These are phyloP conservation scores for Caprella mutica DNA, from an alignment of 2,888 invertebrate species.

Conservation along the genomic window DNA sequence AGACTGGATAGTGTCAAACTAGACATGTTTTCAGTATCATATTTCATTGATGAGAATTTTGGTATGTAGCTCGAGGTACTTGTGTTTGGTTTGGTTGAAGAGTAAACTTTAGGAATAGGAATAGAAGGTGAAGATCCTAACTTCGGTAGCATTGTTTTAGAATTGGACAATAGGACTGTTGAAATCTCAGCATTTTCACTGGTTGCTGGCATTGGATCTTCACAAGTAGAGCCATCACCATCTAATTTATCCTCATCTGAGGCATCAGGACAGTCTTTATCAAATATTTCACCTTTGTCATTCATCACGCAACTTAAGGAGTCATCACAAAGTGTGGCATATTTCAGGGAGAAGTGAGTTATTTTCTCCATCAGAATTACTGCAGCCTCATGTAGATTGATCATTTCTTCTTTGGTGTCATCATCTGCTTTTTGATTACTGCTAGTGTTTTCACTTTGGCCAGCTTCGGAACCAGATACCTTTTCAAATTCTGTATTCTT, in stretches of 20 bases:
- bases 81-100: background rate
- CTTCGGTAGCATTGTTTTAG: too few relatives aligned
- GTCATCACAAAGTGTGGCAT: too few relatives aligned
- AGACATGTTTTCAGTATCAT: background rate
- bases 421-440: too few relatives aligned
- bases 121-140: too few relatives aligned
- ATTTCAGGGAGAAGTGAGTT: too few relatives aligned
- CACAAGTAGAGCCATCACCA: slow-evolving; percentile 17
- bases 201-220: slow-evolving; percentile 11
- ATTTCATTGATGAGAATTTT: background rate
- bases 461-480: too few relatives aligned
- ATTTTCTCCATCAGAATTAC: slow-evolving; percentile 48
- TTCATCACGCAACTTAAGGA: too few relatives aligned
- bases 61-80: background rate
- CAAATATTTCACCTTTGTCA: too few relatives aligned
- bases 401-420: slow-evolving; percentile 37
- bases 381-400: slow-evolving; percentile 47
- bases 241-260: slow-evolving; percentile 23
- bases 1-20: slow-evolving; percentile 34
- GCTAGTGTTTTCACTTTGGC: too few relatives aligned
- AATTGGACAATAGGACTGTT: too few relatives aligned
- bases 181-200: too few relatives aligned
- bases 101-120: background rate
- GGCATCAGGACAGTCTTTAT: too few relatives aligned
- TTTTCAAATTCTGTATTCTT: background rate